Evolutionary conservation across 2,113 vertebrate species (phyloP).

Genomic region (Ptyas mucosa): DNA sequence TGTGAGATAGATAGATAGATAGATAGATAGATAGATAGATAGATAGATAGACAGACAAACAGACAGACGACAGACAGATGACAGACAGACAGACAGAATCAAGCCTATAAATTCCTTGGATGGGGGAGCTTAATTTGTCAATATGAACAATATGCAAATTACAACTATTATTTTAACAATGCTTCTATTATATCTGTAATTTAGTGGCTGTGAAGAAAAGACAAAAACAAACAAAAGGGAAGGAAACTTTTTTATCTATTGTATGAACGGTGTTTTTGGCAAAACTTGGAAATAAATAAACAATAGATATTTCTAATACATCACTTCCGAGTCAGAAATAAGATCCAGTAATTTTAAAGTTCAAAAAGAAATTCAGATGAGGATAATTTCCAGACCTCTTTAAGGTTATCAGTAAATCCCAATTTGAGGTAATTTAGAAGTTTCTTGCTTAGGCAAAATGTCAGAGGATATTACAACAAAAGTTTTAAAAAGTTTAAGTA

Average conservation of each 20-base stretch:
- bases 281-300: neutral
- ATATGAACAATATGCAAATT: neutral
- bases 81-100: neutral
- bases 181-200: neutral
- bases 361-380: neutral
- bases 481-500: neutral
- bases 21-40: too few relatives aligned
- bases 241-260: neutral
- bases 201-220: neutral
- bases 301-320: neutral
- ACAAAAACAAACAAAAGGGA: neutral
- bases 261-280: neutral
- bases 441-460: neutral
- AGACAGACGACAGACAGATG: neutral
- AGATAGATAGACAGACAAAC: too few relatives aligned
- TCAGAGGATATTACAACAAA: neutral
- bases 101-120: neutral
- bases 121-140: neutral
- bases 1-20: too few relatives aligned
- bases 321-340: neutral
- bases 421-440: neutral
- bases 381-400: neutral
- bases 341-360: neutral
- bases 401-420: neutral
- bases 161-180: neutral